phyloP scores from a whole-genome alignment of 2,797 vertebrate genomes.

The Pachyuromys duprasi region DNA sequence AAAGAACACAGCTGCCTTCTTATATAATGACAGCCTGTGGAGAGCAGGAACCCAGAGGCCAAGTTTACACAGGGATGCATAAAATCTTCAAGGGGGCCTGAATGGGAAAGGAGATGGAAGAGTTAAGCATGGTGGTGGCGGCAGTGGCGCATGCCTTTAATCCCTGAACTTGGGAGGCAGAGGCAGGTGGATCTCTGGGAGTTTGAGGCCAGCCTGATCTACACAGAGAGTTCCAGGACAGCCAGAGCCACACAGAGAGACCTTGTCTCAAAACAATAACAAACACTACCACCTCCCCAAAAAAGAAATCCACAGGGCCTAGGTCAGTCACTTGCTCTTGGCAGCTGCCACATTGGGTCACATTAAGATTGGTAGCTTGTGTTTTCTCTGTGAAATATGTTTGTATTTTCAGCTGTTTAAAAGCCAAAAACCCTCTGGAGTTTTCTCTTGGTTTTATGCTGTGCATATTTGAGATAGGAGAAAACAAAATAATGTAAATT shows the following conservation, averaged over 20 bases:
- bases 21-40: background rate
- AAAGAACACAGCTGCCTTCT: background rate
- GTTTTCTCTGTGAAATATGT: constrained; percentile 16
- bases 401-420: constrained; percentile 33
- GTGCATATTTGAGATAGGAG: background rate
- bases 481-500: background rate
- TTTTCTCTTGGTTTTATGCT: constrained; percentile 12
- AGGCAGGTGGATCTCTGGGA: background rate
- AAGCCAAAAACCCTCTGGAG: background rate
- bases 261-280: background rate
- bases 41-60: background rate
- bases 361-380: background rate
- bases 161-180: background rate
- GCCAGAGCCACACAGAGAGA: background rate
- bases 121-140: background rate
- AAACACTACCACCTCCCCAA: background rate
- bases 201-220: background rate
- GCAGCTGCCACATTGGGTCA: background rate
- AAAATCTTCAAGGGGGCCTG: background rate
- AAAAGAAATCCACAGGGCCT: background rate
- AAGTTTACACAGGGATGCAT: background rate
- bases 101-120: background rate
- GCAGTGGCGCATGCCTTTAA: background rate
- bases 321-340: background rate
- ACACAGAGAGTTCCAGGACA: background rate